Evolutionary conservation across 2,113 vertebrate genomes (phyloP).

Genomic region (Gracilinanus agilis): DNA sequence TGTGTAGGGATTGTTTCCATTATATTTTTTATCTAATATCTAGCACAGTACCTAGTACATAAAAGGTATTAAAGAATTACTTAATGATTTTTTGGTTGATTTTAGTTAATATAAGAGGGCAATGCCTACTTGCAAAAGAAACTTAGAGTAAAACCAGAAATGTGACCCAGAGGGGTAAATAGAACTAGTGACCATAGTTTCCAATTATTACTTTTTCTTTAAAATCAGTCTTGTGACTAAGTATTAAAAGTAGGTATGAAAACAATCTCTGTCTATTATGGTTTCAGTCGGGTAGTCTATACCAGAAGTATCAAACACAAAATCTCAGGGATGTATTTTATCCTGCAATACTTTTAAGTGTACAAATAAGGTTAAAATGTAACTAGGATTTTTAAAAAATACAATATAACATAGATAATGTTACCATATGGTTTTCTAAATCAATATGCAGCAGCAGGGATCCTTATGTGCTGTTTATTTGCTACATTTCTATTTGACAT

Average conservation of each 20-base stretch:
- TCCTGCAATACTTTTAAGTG: neutral
- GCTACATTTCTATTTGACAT: neutral
- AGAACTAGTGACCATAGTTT: neutral
- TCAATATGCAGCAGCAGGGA: neutral
- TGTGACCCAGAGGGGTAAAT: neutral
- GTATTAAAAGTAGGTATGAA: neutral
- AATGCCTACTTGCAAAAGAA: neutral
- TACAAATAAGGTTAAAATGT: neutral
- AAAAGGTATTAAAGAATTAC: neutral
- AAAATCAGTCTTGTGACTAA: too few species aligned
- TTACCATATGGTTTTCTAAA: neutral
- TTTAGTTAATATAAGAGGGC: neutral
- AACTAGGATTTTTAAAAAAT: neutral
- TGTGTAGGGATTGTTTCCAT: neutral
- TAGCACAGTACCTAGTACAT: neutral
- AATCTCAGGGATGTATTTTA: neutral
- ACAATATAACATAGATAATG: neutral
- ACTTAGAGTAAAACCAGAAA: too few species aligned
- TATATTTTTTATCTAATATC: neutral
- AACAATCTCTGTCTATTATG: neutral
- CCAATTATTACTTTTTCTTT: too few species aligned
- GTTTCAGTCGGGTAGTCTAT: neutral
- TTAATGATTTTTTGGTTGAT: neutral
- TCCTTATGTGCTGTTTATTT: neutral
- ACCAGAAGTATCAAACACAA: neutral